Evolutionary conservation across 1,140 invertebrate species (phyloP).

Genomic region (Aleiodes sp.): DNA sequence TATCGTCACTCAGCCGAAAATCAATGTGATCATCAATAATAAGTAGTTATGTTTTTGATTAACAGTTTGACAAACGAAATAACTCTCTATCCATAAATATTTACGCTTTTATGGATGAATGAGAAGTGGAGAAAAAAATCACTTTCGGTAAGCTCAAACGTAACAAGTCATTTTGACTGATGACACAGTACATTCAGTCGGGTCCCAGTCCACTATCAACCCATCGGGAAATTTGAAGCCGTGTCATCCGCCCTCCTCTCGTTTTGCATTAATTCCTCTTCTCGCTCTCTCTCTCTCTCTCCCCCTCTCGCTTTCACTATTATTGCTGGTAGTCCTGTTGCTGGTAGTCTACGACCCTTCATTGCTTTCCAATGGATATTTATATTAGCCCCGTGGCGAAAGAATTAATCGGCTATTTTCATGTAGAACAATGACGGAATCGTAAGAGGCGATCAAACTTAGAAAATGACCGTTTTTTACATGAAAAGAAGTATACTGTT

Average conservation of each 20-base stretch:
- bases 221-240: slow-evolving; percentile 15
- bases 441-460: not conserved
- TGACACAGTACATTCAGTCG: not conserved
- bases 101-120: too few species aligned
- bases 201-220: not conserved
- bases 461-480: too few species aligned
- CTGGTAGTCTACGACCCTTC: not conserved
- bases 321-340: slow-evolving; percentile 7
- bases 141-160: not conserved
- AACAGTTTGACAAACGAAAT: too few species aligned
- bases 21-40: too few species aligned
- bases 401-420: not conserved
- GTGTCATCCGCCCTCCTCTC: not conserved
- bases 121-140: not conserved
- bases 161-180: slow-evolving; percentile 16
- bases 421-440: not conserved
- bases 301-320: not conserved
- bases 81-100: too few species aligned
- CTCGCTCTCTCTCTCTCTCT: not conserved
- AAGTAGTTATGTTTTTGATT: too few species aligned
- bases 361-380: slow-evolving; percentile 6
- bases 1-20: too few species aligned
- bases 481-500: too few species aligned
- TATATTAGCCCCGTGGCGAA: not conserved
- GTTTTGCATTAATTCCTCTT: not conserved